phyloP scores from a whole-genome alignment of 2,797 vertebrate species.

The Cyclura pinguis region DNA sequence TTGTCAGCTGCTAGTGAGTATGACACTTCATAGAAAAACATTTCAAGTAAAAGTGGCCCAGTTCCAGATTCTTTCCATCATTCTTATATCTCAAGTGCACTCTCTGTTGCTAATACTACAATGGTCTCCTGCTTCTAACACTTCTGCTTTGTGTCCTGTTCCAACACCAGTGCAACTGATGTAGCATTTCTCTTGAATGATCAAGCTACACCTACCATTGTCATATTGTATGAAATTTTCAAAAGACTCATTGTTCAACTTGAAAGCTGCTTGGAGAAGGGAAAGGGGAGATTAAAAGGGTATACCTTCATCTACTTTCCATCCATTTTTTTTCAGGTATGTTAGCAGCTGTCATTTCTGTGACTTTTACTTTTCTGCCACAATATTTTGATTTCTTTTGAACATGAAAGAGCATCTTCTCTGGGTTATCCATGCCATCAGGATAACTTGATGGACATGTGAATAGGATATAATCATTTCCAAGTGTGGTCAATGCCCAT shows the following conservation, averaged over 20 bases:
- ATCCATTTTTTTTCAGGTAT: neutral
- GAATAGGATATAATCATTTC: too few species aligned
- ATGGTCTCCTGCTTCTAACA: neutral
- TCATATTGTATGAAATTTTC: too few species aligned
- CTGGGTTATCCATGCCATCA: neutral
- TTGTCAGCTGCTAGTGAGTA: neutral
- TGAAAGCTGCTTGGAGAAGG: too few species aligned
- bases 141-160: neutral
- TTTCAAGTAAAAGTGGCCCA: neutral
- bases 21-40: neutral
- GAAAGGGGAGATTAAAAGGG: neutral
- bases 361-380: neutral
- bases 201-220: neutral
- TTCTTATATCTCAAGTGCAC: neutral
- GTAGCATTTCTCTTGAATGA: neutral
- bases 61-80: neutral
- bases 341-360: neutral
- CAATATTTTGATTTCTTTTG: neutral
- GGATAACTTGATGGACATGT: too few species aligned
- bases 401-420: neutral
- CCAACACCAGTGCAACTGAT: neutral
- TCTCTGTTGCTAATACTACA: neutral
- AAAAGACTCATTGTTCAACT: too few species aligned
- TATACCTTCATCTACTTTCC: neutral
- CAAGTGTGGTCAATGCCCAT: too few species aligned